These are phyloP conservation scores for Neogale vison DNA, from an alignment of 2,113 vertebrate species.

Conservation along the genomic window DNA sequence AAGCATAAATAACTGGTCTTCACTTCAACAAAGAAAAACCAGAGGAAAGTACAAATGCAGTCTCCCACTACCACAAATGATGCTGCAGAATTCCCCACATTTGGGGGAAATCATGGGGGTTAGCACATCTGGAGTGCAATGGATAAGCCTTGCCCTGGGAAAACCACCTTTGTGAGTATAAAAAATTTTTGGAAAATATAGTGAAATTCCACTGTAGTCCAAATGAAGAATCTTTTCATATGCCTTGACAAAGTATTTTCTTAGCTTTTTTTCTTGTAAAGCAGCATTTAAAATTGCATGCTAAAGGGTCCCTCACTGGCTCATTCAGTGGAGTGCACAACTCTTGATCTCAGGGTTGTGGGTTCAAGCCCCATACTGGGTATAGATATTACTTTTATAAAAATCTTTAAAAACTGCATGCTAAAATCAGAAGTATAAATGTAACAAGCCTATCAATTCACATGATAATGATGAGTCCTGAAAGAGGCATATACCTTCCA, in stretches of 20 bases:
- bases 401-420: conserved; percentile 94
- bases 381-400: not conserved
- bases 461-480: conserved; percentile 94
- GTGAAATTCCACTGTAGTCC: conserved; percentile 95
- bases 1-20: not conserved
- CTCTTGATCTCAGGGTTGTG: not conserved
- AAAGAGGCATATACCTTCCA: conserved; percentile 88
- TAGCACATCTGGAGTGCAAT: not conserved
- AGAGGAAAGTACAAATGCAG: not conserved
- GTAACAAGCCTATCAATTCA: conserved; percentile 91
- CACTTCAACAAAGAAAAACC: not conserved
- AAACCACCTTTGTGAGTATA: not conserved
- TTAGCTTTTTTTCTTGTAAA: conserved; percentile 92
- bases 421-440: conserved; percentile 95
- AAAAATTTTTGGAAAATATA: conserved; percentile 91
- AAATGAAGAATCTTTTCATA: conserved; percentile 92
- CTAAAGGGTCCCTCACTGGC: not conserved
- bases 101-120: no score
- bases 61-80: not conserved
- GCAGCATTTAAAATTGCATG: conserved; percentile 82
- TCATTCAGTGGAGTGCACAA: not conserved
- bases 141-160: not conserved
- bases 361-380: not conserved
- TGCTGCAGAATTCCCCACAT: not conserved
- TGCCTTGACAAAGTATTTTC: conserved; percentile 93